Evolutionary conservation across 64 coral and sea anemone species (phyloP), one percentile per base, ranked within the genome.

Genomic region (Actinia equina): DNA sequence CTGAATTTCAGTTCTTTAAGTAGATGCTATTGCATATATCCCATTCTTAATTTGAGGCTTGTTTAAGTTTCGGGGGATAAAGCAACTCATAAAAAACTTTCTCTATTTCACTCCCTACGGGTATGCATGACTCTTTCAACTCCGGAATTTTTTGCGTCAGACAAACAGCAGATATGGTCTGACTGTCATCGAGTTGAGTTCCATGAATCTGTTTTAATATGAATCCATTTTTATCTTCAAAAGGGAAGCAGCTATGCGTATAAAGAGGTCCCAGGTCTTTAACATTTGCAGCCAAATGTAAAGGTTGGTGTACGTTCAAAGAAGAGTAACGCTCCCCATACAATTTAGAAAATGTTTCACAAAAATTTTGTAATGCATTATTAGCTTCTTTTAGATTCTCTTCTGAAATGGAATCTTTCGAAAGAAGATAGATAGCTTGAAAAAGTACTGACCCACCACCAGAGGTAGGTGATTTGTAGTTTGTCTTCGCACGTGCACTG

Each of bases 181-280:
- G 88, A 17, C 43, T 52, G 45, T 17, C 25, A 53, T 83, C 59
- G 64, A 83, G 83, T 89, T 89, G 88, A 6, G 88, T 89, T 8
- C 79, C 88, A 55, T 89, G 87, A 26, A 88, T 64, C 57, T 82
- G 30, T 88, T 88, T 88, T 56, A 81, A 64, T 19, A 88, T 64
- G 44, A 82, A 63, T 12, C 87, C 87, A 88, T 82, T 82, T 14
- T 82, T 64, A 19, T 83, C 79, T 89, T 89, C 88, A 83, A 83
- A 89, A 52, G 52, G 79, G 70, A 89, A 89, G 71, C 88, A 89
- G 20, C 41, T 83, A 83, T 82, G 79, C 6, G 88, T 83, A 57
- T 79, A 89, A 52, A 79, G 79, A 44, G 58, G 88, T 45, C 78
- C 88, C 17, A 88, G 70, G 4, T 88, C 8, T 25, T 56, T 30